Percentiles rank a stretch among this genome's conserved stretches.
phyloP scores from a whole-genome alignment of 2,888 invertebrate species.

The Homarus gammarus region DNA sequence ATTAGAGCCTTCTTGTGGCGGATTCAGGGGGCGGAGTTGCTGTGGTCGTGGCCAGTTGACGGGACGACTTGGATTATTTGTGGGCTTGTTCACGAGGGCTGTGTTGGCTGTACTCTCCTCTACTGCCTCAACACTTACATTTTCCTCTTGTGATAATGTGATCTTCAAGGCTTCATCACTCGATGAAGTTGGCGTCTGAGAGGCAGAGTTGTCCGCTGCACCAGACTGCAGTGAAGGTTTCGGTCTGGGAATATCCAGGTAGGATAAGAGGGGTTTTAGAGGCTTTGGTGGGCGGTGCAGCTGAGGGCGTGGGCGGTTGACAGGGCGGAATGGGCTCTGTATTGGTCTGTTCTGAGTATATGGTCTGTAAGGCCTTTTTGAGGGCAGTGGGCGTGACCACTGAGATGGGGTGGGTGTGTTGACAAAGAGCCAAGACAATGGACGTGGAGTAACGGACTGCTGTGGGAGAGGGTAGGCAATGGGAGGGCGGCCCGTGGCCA shows the following conservation, averaged over 20 bases:
- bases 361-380: constrained; percentile 9
- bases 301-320: constrained; percentile 33
- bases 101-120: neutral
- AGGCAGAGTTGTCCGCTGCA: neutral
- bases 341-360: constrained; percentile 20
- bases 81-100: neutral
- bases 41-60: neutral
- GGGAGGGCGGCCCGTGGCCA: constrained; percentile 58
- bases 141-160: neutral
- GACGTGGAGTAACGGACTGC: constrained; percentile 25
- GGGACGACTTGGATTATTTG: neutral
- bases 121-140: too few relatives aligned
- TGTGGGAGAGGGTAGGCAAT: constrained; percentile 62
- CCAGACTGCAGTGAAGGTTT: neutral
- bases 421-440: constrained; percentile 28
- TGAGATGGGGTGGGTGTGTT: too few relatives aligned
- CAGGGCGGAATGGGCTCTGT: constrained; percentile 36
- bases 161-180: neutral
- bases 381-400: constrained; percentile 1
- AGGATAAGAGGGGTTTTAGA: constrained; percentile 19
- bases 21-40: neutral
- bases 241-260: constrained; percentile 13
- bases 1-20: neutral
- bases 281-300: constrained; percentile 34
- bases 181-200: neutral